Conservation (phyloP, 2,888 invertebrate species). For the Balanococcus diminutus region DNA sequence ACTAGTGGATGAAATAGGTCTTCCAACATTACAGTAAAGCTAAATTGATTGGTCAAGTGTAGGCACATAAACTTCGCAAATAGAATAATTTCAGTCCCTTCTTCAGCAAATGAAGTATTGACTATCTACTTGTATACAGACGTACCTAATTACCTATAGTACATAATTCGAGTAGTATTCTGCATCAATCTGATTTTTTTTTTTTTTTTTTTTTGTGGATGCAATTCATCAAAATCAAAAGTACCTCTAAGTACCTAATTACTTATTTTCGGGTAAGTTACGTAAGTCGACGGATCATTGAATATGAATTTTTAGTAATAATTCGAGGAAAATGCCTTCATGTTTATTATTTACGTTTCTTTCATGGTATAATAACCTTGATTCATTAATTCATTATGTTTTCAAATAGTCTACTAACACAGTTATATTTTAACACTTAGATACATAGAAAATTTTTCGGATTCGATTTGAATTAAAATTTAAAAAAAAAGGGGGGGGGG, state of each 20-base stretch:
- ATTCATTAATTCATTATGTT: no score
- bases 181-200: background rate
- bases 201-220: background rate
- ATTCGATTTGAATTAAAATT: no score
- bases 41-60: background rate
- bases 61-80: background rate
- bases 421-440: no score
- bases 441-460: no score
- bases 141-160: background rate
- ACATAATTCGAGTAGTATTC: no score
- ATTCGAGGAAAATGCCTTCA: background rate
- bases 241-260: no score
- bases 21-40: background rate
- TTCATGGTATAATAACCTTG: background rate
- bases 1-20: background rate
- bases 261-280: background rate
- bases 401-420: no score
- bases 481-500: no score
- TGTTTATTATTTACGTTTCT: background rate
- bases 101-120: no score
- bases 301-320: background rate
- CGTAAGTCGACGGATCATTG: background rate
- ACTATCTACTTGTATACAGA: background rate
- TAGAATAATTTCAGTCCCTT: background rate
- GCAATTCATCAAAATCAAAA: no score